A percentile compares a stretch with the other conserved stretches of the same genome.
These are phyloP conservation scores for Gadus macrocephalus DNA, from an alignment of 2,113 vertebrate species.

Conservation along the genomic window DNA sequence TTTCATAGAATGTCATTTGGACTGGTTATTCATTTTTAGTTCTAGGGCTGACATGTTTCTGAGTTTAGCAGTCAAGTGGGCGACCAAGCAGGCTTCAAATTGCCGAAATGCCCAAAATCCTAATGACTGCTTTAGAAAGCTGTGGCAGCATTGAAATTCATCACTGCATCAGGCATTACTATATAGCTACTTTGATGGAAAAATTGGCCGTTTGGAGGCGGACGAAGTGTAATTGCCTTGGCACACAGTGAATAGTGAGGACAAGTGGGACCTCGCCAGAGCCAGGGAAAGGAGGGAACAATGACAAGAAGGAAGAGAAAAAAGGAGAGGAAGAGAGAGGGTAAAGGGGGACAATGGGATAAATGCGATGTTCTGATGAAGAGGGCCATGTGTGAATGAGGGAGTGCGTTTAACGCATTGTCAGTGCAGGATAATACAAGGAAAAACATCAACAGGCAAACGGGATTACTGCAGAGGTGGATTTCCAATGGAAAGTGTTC, in stretches of 20 bases:
- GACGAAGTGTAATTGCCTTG: conserved; percentile 41
- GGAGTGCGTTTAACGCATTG: neutral
- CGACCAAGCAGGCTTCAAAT: conserved; percentile 22
- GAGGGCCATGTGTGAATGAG: neutral
- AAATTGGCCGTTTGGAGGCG: conserved; percentile 38
- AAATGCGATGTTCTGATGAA: neutral
- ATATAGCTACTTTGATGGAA: conserved; percentile 41
- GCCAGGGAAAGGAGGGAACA: neutral
- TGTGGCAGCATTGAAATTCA: conserved; percentile 18
- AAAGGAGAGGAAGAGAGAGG: neutral
- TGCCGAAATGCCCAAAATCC: conserved; percentile 29
- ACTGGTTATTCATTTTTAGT: conserved; percentile 8
- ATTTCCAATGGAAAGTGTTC: too few species aligned
- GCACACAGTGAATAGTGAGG: conserved; percentile 34
- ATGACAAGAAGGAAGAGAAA: neutral
- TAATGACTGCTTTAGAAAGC: conserved; percentile 24
- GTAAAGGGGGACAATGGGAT: neutral
- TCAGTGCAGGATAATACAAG: neutral
- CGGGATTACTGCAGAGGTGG: too few species aligned
- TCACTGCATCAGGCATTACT: conserved; percentile 8
- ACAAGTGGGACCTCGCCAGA: neutral
- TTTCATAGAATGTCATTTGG: conserved; percentile 19
- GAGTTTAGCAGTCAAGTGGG: conserved; percentile 9
- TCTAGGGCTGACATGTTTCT: conserved; percentile 10
- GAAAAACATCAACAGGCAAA: neutral